Evolutionary conservation across 2,888 invertebrate genomes (phyloP), one percentile per base, ranked within the genome.

Genomic region (Cacoxenus indagator): DNA sequence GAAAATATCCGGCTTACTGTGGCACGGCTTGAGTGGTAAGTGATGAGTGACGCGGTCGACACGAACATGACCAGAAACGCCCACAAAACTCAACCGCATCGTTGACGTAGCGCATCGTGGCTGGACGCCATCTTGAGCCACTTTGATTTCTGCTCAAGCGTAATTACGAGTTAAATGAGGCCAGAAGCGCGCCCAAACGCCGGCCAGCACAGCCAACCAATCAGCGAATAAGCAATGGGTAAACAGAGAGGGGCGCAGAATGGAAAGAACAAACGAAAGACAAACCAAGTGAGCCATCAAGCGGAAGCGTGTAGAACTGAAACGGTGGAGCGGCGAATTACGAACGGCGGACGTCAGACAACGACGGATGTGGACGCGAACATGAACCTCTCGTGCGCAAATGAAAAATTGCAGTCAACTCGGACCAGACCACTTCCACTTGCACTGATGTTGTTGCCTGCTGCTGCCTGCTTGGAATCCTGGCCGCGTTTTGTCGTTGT

Each of bases 121-220:
- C 43, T 62, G 71, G 74, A 65, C 73, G 77, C 83, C 80, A 82
- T 81, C 83, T 83, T 80, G 83, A 83, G 81, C 83, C 82, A 81
- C 81, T 81, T 81, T 81, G 81, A 81, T 84, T 83, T 77, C 72
- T 76, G 77, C 77, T 78, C 79, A 79, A 75, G 77, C 83, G 77
- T 84, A 84, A 84, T 85, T 85, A 84, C 82, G 81, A 84, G 85
- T 84, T 84, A 85, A 84, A 84, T 84, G 81, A 84, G 85, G 85
- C 85, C 83, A 85, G 75, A 75, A 74, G 76, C 77, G 75, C 68
- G 70, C 68, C 69, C 69, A 59, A 64, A 70, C 70, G 59, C 68
- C 65, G 72, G 62, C 62, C 48, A 70, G 22, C 67, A 46, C 61
- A 65, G 45, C 31, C 65, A 65, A 61, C 64, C 65, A 24, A 59